A percentile compares a stretch with the other conserved stretches of the same genome.
Conservation (phyloP, 2,113 vertebrate species). For the Corythaeola cristata region DNA sequence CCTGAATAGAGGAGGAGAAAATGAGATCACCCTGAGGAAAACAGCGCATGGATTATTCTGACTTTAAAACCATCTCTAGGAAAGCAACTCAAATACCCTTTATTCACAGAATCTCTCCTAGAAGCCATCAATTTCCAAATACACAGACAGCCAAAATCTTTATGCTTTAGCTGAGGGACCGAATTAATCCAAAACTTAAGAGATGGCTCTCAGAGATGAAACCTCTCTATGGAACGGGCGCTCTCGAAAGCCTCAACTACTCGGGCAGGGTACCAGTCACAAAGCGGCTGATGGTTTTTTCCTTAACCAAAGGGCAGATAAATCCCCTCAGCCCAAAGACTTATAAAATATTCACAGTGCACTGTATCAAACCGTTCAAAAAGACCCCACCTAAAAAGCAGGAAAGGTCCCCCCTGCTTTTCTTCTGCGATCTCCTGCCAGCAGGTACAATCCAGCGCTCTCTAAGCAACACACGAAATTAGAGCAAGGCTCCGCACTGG, state of each 20-base stretch:
- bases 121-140: not conserved
- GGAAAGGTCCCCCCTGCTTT: not conserved
- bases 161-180: not conserved
- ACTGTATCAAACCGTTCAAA: fast-evolving
- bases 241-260: not conserved
- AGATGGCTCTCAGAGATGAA: not conserved
- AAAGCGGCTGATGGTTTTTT: fast-evolving
- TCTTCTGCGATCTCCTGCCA: not conserved
- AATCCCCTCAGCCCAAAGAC: not conserved
- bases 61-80: not conserved
- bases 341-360: not conserved
- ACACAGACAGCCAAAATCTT: not conserved
- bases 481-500: not conserved
- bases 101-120: not conserved
- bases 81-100: not conserved
- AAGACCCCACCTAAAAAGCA: not conserved
- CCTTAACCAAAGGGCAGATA: not conserved
- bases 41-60: fast-evolving
- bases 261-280: not conserved
- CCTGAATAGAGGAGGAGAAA: not conserved
- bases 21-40: not conserved
- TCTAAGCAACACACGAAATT: not conserved
- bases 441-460: not conserved
- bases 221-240: fast-evolving
- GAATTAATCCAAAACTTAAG: not conserved